Conservation (phyloP, 2,113 vertebrate genomes). For the Gallinago paraguaiae region DNA sequence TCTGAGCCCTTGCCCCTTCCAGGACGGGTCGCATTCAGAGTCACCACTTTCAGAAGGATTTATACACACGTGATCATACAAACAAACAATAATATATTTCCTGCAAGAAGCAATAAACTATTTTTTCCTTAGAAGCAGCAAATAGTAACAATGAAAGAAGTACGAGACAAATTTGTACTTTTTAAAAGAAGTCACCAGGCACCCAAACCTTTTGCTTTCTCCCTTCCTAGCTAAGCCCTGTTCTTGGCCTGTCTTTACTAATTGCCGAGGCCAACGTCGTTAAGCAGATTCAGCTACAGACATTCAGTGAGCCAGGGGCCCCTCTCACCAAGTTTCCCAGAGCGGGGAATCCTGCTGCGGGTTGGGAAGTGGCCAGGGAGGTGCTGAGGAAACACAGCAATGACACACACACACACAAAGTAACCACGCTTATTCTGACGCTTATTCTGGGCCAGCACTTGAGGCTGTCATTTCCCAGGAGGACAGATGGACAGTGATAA, state of each 20-base stretch:
- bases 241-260: not conserved
- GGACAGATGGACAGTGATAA: not conserved
- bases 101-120: not conserved
- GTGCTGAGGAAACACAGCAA: rapidly evolving
- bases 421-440: rapidly evolving
- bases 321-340: not conserved
- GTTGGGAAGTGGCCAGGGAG: not conserved
- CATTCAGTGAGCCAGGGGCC: not conserved
- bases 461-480: not conserved
- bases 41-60: not conserved
- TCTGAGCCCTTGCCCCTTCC: not conserved
- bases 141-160: not conserved
- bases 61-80: not conserved
- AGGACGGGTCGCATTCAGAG: not conserved
- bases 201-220: not conserved
- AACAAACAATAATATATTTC: not conserved
- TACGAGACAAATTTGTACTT: not conserved
- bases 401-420: too few species aligned
- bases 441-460: not conserved
- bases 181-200: not conserved
- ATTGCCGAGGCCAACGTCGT: not conserved
- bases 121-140: not conserved
- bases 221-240: not conserved
- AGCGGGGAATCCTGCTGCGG: not conserved
- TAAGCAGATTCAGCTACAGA: not conserved